Evolutionary conservation across 2,113 vertebrate species (phyloP).

Genomic region (Trochalopteron elliotii): DNA sequence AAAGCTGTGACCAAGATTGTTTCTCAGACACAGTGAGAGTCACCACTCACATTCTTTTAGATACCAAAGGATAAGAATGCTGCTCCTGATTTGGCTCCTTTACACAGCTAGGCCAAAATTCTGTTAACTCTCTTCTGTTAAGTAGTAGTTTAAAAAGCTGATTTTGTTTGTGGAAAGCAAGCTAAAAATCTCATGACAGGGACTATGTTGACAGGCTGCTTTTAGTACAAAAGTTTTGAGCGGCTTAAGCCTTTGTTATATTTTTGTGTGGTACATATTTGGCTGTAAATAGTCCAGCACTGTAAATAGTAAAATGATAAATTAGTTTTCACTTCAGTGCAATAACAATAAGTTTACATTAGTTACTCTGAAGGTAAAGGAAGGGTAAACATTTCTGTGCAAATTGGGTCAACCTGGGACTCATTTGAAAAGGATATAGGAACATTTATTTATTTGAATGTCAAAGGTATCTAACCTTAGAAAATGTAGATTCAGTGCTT

Average conservation of each 20-base stretch:
- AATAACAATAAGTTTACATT: neutral
- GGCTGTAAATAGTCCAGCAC: neutral
- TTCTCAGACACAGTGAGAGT: neutral
- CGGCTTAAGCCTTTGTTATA: neutral
- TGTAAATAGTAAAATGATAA: neutral
- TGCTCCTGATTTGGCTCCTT: neutral
- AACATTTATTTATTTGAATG: constrained; percentile 43
- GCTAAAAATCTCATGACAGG: neutral
- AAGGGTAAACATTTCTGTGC: constrained; percentile 43
- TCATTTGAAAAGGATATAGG: constrained; percentile 37
- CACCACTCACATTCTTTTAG: neutral
- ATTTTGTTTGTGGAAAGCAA: neutral
- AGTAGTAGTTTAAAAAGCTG: neutral
- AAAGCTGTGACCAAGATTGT: neutral
- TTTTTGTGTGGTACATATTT: neutral
- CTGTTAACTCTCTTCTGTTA: neutral
- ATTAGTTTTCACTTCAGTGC: neutral
- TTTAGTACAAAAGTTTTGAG: neutral
- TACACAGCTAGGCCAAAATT: neutral
- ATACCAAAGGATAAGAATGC: neutral
- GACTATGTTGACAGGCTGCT: neutral
- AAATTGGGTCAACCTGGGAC: constrained; percentile 40
- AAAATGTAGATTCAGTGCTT: constrained; percentile 29
- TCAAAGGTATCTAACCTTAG: neutral
- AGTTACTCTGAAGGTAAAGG: constrained; percentile 46